A percentile compares a stretch with the other conserved stretches of the same genome.
Conservation (phyloP, 1,140 invertebrate species). For the Mylabris phalerata region DNA sequence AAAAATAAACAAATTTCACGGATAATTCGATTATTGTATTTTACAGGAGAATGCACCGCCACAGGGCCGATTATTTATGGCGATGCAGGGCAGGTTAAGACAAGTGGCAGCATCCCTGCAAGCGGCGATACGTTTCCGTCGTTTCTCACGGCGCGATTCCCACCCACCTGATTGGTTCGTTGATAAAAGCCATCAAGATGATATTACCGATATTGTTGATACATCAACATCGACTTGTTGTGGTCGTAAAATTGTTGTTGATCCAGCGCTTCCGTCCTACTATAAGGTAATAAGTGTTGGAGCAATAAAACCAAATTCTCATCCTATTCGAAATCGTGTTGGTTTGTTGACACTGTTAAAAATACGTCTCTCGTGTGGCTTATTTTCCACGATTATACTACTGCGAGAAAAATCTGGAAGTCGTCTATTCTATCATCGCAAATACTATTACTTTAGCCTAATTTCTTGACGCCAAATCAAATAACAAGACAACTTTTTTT, state of each 20-base stretch:
- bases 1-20: no score
- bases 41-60: conserved; percentile 35
- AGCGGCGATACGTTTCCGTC: conserved; percentile 38
- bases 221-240: conserved; percentile 40
- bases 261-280: conserved; percentile 55
- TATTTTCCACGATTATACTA: no score
- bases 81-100: conserved; percentile 33
- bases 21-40: neutral
- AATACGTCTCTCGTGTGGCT: no score
- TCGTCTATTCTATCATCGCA: no score
- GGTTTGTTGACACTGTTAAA: no score
- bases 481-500: no score
- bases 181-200: conserved; percentile 48
- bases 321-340: no score
- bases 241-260: conserved; percentile 53
- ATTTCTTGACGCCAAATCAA: no score
- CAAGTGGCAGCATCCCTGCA: conserved; percentile 37
- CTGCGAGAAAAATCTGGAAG: no score
- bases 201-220: conserved; percentile 41
- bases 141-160: conserved; percentile 30
- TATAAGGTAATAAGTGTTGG: conserved; percentile 46
- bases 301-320: no score
- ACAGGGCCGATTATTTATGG: conserved; percentile 30
- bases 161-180: conserved; percentile 54
- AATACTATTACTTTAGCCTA: no score